phyloP scores from a whole-genome alignment of 1,140 invertebrate genomes.

The Anagrus nilaparvatae region DNA sequence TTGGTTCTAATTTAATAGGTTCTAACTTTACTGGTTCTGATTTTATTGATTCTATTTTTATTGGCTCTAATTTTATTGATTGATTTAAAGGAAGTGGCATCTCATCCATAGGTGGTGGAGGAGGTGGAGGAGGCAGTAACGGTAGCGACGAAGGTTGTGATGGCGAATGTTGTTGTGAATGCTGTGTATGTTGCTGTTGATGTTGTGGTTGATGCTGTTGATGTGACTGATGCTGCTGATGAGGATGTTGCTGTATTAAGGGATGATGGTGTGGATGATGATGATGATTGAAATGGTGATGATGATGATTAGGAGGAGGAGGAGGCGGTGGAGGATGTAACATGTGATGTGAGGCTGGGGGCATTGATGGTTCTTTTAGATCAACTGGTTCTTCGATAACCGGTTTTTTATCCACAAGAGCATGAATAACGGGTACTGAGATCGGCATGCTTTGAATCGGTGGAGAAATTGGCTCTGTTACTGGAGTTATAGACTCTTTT shows the following conservation, averaged over 20 bases:
- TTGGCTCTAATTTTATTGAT: constrained; percentile 33
- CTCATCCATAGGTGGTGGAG: no score
- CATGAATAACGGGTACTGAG: constrained; percentile 37
- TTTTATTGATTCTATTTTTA: constrained; percentile 23
- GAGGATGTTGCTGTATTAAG: no score
- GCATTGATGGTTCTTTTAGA: constrained; percentile 28
- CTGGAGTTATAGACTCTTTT: constrained; percentile 26
- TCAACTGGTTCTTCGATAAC: constrained; percentile 27
- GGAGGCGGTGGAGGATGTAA: no score
- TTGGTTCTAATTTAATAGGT: constrained; percentile 9
- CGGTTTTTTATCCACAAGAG: constrained; percentile 29
- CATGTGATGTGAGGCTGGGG: no score
- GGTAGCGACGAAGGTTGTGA: no score
- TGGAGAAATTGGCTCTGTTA: constrained; percentile 26
- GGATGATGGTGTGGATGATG: no score
- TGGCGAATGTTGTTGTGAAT: no score
- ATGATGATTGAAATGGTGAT: no score
- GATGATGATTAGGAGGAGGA: constrained; percentile 15
- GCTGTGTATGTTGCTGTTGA: no score
- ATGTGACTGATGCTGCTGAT: no score
- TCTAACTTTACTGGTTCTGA: constrained; percentile 11
- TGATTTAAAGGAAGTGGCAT: constrained; percentile 23
- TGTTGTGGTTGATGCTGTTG: no score
- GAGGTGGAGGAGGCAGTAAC: no score
- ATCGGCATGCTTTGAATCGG: constrained; percentile 34